Evolutionary conservation across 2,888 invertebrate genomes (phyloP).

Genomic region (Deladenus siricidicola): DNA sequence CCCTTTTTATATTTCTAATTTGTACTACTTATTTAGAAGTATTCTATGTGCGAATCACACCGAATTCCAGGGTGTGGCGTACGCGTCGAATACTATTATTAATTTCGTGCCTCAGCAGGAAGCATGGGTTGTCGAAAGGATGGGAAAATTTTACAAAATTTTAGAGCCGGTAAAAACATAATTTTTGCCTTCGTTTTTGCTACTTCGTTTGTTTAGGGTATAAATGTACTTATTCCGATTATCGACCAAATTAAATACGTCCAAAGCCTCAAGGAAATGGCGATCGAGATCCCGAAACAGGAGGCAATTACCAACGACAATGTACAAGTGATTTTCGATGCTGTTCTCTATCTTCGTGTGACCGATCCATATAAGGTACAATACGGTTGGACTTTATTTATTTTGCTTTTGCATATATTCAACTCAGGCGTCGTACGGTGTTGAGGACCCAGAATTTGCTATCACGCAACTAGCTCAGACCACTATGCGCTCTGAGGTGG

Average conservation of each 20-base stretch:
- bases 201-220: conserved; percentile 60
- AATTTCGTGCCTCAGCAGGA: conserved; percentile 99
- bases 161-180: conserved; percentile 8
- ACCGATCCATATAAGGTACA: conserved; percentile 73
- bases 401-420: conserved; percentile 1
- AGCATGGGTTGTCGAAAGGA: conserved; percentile 86
- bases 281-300: conserved; percentile 96
- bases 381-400: conserved; percentile 2
- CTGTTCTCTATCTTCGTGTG: conserved; percentile 86
- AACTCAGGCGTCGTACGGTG: conserved; percentile 64
- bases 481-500: conserved; percentile 96
- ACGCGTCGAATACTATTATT: conserved; percentile 71
- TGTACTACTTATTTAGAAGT: no score
- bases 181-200: not conserved
- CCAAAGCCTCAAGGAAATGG: conserved; percentile 95
- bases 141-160: conserved; percentile 64
- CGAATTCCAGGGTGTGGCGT: no score
- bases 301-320: conserved; percentile 96
- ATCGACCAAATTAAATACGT: conserved; percentile 90
- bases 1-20: no score
- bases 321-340: conserved; percentile 90
- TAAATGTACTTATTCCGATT: conserved; percentile 82
- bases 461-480: conserved; percentile 98
- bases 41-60: no score
- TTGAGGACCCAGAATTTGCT: conserved; percentile 98